Conservation (phyloP, 2,888 invertebrate genomes). For the Andrena fulva region DNA sequence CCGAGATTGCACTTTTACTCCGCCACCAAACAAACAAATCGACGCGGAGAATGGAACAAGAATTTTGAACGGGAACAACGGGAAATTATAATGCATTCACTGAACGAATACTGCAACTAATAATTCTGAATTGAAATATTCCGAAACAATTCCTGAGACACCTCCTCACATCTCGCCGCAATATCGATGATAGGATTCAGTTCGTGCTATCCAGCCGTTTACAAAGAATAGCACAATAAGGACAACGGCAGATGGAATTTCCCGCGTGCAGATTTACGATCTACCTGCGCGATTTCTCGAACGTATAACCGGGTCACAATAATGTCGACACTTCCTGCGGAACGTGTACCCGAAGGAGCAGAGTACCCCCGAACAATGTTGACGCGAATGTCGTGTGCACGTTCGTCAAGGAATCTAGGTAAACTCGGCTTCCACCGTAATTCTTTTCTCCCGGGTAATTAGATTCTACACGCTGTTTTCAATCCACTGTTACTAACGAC, state of each 20-base stretch:
- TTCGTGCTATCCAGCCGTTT: slow-evolving; percentile 14
- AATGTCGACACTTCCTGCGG: slow-evolving; percentile 65
- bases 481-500: slow-evolving; percentile 27
- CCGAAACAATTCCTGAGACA: background rate
- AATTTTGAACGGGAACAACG: background rate
- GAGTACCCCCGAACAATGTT: slow-evolving; percentile 39
- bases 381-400: slow-evolving; percentile 41
- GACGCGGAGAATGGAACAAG: background rate
- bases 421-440: slow-evolving; percentile 41
- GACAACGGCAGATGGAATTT: slow-evolving; percentile 60
- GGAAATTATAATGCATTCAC: no score
- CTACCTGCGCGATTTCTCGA: slow-evolving; percentile 52
- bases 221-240: slow-evolving; percentile 34
- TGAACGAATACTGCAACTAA: no score
- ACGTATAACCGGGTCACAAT: slow-evolving; percentile 58
- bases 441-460: slow-evolving; percentile 50
- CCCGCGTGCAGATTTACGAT: slow-evolving; percentile 60
- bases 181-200: slow-evolving; percentile 6
- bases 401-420: slow-evolving; percentile 43
- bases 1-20: slow-evolving; percentile 27
- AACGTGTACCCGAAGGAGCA: slow-evolving; percentile 45
- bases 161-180: background rate
- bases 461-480: slow-evolving; percentile 5
- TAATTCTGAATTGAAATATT: no score
- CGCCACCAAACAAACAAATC: background rate